Evolutionary conservation across 64 coral and sea anemone species (phyloP).

Genomic region (Stylophora pistillata): DNA sequence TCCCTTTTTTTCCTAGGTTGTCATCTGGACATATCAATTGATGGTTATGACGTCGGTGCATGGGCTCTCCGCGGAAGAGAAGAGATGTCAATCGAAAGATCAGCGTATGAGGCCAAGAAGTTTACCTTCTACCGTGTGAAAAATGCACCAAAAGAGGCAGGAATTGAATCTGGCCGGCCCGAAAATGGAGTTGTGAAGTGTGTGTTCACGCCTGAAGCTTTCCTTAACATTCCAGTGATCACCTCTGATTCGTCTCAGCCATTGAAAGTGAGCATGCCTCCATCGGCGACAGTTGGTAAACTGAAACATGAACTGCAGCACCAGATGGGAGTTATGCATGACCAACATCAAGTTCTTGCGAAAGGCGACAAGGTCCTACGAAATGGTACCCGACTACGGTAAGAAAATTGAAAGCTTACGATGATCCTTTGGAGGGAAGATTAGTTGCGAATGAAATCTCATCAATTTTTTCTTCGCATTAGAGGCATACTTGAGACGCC

Average conservation of each 20-base stretch:
- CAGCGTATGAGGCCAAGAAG: constrained; percentile 40
- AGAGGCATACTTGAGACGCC: not conserved
- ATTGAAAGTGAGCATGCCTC: not conserved
- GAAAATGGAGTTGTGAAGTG: constrained; percentile 44
- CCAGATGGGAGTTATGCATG: not conserved
- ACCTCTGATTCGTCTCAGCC: not conserved
- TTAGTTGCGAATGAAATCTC: not conserved
- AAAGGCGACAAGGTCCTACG: not conserved
- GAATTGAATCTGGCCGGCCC: constrained; percentile 15
- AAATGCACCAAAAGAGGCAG: constrained; percentile 26
- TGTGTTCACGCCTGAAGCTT: constrained; percentile 32
- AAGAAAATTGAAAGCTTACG: not conserved
- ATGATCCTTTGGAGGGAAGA: not conserved
- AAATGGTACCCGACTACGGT: not conserved
- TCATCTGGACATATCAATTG: constrained; percentile 43
- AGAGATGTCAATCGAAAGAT: constrained; percentile 21
- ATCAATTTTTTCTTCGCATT: not conserved
- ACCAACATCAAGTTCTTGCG: not conserved
- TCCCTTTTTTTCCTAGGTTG: constrained; percentile 18
- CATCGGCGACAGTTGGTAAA: not conserved
- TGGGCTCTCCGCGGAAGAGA: constrained; percentile 25
- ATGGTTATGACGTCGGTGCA: constrained; percentile 49
- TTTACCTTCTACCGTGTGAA: constrained; percentile 56
- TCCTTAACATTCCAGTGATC: constrained; percentile 8
- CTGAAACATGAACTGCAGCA: not conserved